A percentile compares a stretch with the other conserved stretches of the same genome.
Conservation (phyloP, 2,797 vertebrate genomes). For the Craterocephalus amniculus region DNA sequence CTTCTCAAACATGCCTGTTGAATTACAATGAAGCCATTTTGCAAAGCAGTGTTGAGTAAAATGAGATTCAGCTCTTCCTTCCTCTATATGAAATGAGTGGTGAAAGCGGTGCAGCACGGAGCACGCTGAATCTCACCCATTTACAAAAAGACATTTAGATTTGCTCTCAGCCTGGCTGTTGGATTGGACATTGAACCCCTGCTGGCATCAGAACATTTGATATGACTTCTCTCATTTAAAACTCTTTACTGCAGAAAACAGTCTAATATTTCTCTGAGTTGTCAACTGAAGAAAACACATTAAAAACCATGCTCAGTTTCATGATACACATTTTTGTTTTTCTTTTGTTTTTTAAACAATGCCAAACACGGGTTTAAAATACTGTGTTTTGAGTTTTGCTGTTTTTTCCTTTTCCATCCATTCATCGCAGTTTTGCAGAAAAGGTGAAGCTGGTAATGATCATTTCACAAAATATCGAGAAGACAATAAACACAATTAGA, state of each 20-base stretch:
- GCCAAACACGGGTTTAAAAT: no score
- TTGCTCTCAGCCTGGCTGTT: constrained; percentile 15
- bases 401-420: no score
- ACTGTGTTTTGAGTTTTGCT: no score
- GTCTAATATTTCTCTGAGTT: not conserved
- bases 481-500: no score
- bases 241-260: constrained; percentile 20
- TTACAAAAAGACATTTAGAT: constrained; percentile 42
- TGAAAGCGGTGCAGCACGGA: constrained; percentile 20
- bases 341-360: no score
- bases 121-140: constrained; percentile 7
- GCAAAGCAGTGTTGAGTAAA: constrained; percentile 24
- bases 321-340: not conserved
- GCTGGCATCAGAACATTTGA: constrained; percentile 34
- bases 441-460: not conserved
- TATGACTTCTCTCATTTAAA: constrained; percentile 36
- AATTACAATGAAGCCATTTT: constrained; percentile 42
- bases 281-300: not conserved
- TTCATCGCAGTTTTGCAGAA: not conserved
- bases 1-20: constrained; percentile 21
- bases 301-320: not conserved
- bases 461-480: no score
- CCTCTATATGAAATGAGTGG: constrained; percentile 35
- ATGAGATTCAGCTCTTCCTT: constrained; percentile 34
- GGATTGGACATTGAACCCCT: constrained; percentile 19